A percentile compares a stretch with the other conserved stretches of the same genome.
phyloP scores from a whole-genome alignment of 2,113 vertebrate species.

The Gopherus flavomarginatus region DNA sequence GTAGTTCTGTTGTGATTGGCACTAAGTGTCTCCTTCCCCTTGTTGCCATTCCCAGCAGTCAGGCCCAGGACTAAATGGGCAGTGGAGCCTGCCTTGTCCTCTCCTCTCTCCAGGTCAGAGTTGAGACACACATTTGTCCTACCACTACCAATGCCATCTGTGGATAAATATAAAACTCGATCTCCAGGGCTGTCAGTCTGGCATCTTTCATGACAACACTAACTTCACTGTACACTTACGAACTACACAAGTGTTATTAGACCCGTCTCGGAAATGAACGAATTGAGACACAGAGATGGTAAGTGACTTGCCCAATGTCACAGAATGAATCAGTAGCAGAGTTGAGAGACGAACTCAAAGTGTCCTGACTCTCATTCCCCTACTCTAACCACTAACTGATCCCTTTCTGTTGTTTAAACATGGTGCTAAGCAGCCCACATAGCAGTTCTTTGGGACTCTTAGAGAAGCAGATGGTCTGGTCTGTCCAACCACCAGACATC shows the following conservation, averaged over 20 bases:
- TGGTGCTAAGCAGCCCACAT: neutral
- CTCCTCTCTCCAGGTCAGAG: accelerated
- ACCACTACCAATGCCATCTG: neutral
- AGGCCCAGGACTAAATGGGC: neutral
- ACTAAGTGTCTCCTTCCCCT: neutral
- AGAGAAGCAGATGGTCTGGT: constrained; percentile 50
- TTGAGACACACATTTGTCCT: accelerated
- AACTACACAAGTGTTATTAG: neutral
- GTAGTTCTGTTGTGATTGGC: accelerated
- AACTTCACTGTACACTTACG: accelerated
- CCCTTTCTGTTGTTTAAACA: constrained; percentile 1
- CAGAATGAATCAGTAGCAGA: neutral
- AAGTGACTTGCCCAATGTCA: neutral
- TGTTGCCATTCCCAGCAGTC: neutral
- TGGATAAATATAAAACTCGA: neutral
- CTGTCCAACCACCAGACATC: neutral
- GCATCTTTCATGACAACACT: neutral
- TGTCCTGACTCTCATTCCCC: neutral
- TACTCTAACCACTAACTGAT: accelerated
- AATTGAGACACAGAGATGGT: neutral
- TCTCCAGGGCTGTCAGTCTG: neutral
- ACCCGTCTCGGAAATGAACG: neutral
- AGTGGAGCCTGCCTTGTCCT: accelerated
- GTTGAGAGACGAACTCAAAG: neutral
- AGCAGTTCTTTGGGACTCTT: neutral